These are phyloP conservation scores for Chaetops frenatus DNA, from an alignment of 2,113 vertebrate species.

Conservation along the genomic window DNA sequence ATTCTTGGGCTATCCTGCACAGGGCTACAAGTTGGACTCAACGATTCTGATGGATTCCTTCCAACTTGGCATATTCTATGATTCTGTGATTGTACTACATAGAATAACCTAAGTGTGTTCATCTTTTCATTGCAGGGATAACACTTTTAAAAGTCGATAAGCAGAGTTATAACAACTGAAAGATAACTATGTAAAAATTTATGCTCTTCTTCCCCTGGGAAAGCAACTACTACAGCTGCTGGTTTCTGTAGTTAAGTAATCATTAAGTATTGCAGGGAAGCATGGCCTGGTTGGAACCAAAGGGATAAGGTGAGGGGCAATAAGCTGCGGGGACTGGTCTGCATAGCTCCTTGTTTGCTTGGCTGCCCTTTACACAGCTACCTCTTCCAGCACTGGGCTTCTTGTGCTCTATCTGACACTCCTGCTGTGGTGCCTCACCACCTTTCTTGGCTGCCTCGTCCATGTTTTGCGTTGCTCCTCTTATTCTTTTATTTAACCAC, in stretches of 20 bases:
- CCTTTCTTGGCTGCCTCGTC: not conserved
- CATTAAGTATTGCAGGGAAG: accelerated
- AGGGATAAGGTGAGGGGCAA: not conserved
- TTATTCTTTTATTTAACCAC: not conserved
- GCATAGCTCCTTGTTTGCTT: not conserved
- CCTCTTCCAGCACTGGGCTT: not conserved
- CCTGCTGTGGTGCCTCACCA: not conserved
- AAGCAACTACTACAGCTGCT: not conserved
- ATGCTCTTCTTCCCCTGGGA: not conserved
- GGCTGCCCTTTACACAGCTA: not conserved
- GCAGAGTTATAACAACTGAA: not conserved
- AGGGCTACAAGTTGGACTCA: not conserved
- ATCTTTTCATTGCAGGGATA: not conserved
- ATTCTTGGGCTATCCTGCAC: not conserved
- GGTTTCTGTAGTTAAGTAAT: not conserved
- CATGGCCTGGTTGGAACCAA: not conserved
- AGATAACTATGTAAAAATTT: not conserved
- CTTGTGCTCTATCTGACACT: not conserved
- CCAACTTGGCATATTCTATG: not conserved
- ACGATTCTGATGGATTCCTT: not conserved
- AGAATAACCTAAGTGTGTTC: not conserved
- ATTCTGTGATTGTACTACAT: not conserved
- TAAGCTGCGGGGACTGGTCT: accelerated
- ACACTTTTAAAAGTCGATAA: not conserved
- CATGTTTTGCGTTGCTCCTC: not conserved